A percentile compares a stretch with the other conserved stretches of the same genome.
Evolutionary conservation across 2,888 invertebrate species (phyloP).

Genomic region (Argyresthia goedartella): DNA sequence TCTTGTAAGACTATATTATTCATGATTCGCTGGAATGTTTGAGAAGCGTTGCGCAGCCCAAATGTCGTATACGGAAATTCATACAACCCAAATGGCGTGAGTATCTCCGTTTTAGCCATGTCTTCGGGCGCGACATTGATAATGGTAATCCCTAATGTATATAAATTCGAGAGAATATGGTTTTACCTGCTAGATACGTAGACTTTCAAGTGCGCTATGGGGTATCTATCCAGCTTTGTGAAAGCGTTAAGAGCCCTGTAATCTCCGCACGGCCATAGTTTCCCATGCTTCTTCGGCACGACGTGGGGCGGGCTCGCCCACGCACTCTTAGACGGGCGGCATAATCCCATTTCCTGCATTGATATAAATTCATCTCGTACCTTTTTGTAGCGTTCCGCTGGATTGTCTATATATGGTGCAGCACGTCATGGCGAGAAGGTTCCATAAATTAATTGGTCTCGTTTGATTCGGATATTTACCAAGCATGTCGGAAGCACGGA

Average conservation of each 20-base stretch:
- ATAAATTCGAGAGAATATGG: slow-evolving; percentile 24
- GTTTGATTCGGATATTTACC: too few relatives aligned
- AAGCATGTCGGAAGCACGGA: too few relatives aligned
- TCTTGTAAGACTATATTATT: slow-evolving; percentile 13
- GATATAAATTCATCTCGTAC: slow-evolving; percentile 25
- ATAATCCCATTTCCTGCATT: slow-evolving; percentile 18
- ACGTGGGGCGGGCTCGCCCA: too few relatives aligned
- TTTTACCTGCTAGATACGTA: slow-evolving; percentile 15
- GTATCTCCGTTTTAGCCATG: slow-evolving; percentile 31
- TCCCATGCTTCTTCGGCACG: slow-evolving; percentile 16
- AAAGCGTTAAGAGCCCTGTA: slow-evolving; percentile 26
- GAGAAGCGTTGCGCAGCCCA: slow-evolving; percentile 25
- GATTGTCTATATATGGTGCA: too few relatives aligned
- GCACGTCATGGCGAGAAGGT: too few relatives aligned
- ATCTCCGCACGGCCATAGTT: slow-evolving; percentile 25
- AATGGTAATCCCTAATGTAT: slow-evolving; percentile 27
- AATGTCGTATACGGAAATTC: slow-evolving; percentile 25
- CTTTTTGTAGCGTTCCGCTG: slow-evolving; percentile 22
- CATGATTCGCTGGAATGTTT: slow-evolving; percentile 25
- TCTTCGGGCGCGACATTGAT: slow-evolving; percentile 27
- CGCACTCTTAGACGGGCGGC: slow-evolving; percentile 27
- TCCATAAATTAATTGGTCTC: too few relatives aligned
- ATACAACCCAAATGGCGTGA: slow-evolving; percentile 25
- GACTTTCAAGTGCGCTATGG: slow-evolving; percentile 24
- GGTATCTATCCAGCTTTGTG: slow-evolving; percentile 26